Conservation (phyloP, 2,888 invertebrate species). For the Achlya flavicornis region DNA sequence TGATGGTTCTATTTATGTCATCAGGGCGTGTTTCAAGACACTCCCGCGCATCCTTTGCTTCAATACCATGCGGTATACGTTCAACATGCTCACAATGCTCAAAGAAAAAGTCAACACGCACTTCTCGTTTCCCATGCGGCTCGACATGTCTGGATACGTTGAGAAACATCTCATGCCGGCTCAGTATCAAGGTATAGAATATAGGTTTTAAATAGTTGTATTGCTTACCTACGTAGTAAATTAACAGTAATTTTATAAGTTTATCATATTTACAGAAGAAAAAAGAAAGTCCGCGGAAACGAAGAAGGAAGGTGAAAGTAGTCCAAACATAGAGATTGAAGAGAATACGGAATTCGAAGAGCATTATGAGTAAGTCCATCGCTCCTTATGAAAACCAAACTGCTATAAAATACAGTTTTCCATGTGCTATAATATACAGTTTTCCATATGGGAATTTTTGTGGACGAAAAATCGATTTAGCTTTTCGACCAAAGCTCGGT, state of each 20-base stretch:
- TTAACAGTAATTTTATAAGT: background rate
- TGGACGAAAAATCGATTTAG: too few relatives aligned
- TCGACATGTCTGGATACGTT: slow-evolving; percentile 97
- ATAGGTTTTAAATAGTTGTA: background rate
- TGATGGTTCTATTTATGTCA: too few relatives aligned
- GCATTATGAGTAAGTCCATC: slow-evolving; percentile 87
- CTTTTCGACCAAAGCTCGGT: too few relatives aligned
- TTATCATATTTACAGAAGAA: slow-evolving; percentile 79
- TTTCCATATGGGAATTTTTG: too few relatives aligned
- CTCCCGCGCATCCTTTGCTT: slow-evolving; percentile 96
- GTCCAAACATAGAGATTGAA: slow-evolving; percentile 66
- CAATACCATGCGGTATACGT: slow-evolving; percentile 98
- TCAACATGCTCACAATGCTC: slow-evolving; percentile 98
- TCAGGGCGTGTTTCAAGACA: slow-evolving; percentile 95
- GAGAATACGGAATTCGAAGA: slow-evolving; percentile 85
- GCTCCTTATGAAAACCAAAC: background rate
- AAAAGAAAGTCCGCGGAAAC: slow-evolving; percentile 81
- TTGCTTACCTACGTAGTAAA: slow-evolving; percentile 20
- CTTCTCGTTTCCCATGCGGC: slow-evolving; percentile 95
- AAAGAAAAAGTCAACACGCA: slow-evolving; percentile 99
- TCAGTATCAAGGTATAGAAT: slow-evolving; percentile 88
- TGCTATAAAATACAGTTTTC: background rate
- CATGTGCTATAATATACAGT: too few relatives aligned
- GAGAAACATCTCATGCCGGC: slow-evolving; percentile 96
- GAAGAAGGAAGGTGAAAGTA: slow-evolving; percentile 69